phyloP scores from a whole-genome alignment of 2,888 invertebrate species.

The Calliphora vomitoria region DNA sequence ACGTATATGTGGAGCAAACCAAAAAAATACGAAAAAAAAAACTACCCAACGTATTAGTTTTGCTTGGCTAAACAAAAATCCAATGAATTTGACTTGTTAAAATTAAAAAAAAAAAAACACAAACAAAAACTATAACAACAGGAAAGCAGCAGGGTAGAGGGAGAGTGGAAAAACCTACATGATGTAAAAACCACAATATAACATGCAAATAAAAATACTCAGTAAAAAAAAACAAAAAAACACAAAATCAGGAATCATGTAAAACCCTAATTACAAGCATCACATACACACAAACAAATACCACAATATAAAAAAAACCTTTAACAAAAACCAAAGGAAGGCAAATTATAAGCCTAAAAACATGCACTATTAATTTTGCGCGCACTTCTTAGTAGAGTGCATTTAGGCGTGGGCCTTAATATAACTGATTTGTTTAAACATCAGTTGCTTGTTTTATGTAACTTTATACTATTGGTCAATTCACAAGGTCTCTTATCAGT shows the following conservation, averaged over 20 bases:
- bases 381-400: too few species aligned
- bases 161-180: neutral
- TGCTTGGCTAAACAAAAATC: slow-evolving; percentile 62
- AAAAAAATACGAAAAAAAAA: neutral
- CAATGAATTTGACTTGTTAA: slow-evolving; percentile 53
- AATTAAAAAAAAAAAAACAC: slow-evolving; percentile 6
- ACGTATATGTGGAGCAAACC: slow-evolving; percentile 20
- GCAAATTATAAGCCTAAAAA: neutral
- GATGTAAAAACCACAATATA: slow-evolving; percentile 34
- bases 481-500: too few species aligned
- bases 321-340: neutral
- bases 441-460: too few species aligned
- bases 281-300: too few species aligned
- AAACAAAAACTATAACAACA: slow-evolving; percentile 33
- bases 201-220: slow-evolving; percentile 2
- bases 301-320: too few species aligned
- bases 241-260: neutral
- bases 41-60: slow-evolving; percentile 40
- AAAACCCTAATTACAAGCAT: slow-evolving; percentile 42
- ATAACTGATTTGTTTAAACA: too few species aligned
- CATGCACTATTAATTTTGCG: too few species aligned
- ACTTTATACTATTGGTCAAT: too few species aligned
- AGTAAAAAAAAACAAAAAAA: too few species aligned
- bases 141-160: neutral
- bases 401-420: too few species aligned